Percentiles rank a stretch among this genome's conserved stretches.
Evolutionary conservation across 1,140 invertebrate genomes (phyloP).

Genomic region (Goniozus legneri): DNA sequence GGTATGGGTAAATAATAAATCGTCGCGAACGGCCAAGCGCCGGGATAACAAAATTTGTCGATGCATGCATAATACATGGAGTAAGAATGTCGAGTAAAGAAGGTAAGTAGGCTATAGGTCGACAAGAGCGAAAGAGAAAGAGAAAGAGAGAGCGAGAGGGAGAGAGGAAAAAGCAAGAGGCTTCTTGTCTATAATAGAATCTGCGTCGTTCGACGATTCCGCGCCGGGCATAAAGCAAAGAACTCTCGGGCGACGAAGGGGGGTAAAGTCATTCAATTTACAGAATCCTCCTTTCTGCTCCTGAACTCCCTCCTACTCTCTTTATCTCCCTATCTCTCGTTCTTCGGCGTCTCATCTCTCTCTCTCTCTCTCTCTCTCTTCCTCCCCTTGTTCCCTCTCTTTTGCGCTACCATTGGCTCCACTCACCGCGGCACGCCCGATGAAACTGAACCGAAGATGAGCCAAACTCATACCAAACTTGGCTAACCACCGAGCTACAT

Average conservation of each 20-base stretch:
- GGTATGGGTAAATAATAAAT: slow-evolving; percentile 18
- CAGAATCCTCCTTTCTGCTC: slow-evolving; percentile 34
- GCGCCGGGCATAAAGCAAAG: slow-evolving; percentile 40
- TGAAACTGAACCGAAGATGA: slow-evolving; percentile 33
- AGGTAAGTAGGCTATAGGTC: slow-evolving; percentile 27
- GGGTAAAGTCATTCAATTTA: slow-evolving; percentile 46
- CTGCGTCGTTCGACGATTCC: slow-evolving; percentile 45
- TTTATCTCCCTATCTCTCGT: slow-evolving; percentile 9
- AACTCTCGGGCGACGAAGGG: not conserved
- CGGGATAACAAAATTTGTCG: slow-evolving; percentile 50
- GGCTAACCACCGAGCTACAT: slow-evolving; percentile 27
- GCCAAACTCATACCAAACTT: slow-evolving; percentile 39
- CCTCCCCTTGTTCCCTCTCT: too few relatives aligned
- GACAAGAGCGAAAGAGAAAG: too few relatives aligned
- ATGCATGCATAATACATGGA: slow-evolving; percentile 49
- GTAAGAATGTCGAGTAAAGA: slow-evolving; percentile 37
- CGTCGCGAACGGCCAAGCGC: slow-evolving; percentile 7
- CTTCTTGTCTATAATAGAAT: slow-evolving; percentile 54
- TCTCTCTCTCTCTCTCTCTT: too few relatives aligned
- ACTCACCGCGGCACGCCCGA: too few relatives aligned
- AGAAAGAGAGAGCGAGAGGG: too few relatives aligned
- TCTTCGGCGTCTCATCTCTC: slow-evolving; percentile 13
- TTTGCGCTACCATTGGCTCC: too few relatives aligned
- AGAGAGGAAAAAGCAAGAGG: slow-evolving; percentile 14
- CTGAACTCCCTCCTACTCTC: too few relatives aligned